Base-by-base conservation (phyloP, 2,797 vertebrate genomes). In the Leucoraja ocellata region DNA sequence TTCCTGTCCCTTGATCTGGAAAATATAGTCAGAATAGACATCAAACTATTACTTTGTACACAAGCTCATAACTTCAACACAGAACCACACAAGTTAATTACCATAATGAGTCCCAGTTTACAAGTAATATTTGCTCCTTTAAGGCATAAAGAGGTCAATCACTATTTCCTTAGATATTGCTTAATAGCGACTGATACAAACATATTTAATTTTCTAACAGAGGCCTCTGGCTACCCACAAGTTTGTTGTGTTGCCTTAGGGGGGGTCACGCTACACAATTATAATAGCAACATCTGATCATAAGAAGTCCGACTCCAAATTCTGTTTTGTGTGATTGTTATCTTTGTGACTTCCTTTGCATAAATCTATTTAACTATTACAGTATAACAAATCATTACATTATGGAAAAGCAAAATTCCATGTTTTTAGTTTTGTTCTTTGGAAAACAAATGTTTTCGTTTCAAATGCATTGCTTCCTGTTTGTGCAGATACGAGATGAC, bases 281-380 rank as follows among this genome's bases (percentile, higher is more conserved):
- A 92, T 92, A 76, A 92, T 92, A 54, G 73, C 39, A 92, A 92
- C 76, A 92, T 92, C 90, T 76, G 90, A 92, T 92, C 76, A 76
- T 18, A 92, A 54, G 7, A 92, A 91, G 90, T 74, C 68, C 76
- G 90, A 74, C 90, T 92, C 39, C 13, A 13, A 92, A 54, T 92
- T 92, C 13, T 74, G 71, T 92, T 76, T 92, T n/a, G 90, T 92
- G 71, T 28, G 90, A 92, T 92, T 92, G 71, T 92, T 92, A 92
- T 92, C 90, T 92, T 76, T 92, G 90, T 92, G 90, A 92, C 90
- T 92, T 92, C 90, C 90, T 92, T 92, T 76, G 39, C 65, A 92
- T 92, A 71, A 92, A 76, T 39, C 71, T 71, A 74, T 92, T 92
- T 92, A 92, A 92, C 90, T 76, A 92, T 76, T 92, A 73, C 90